Conservation (phyloP, 1,140 invertebrate species). For the Ectropis grisescens region DNA sequence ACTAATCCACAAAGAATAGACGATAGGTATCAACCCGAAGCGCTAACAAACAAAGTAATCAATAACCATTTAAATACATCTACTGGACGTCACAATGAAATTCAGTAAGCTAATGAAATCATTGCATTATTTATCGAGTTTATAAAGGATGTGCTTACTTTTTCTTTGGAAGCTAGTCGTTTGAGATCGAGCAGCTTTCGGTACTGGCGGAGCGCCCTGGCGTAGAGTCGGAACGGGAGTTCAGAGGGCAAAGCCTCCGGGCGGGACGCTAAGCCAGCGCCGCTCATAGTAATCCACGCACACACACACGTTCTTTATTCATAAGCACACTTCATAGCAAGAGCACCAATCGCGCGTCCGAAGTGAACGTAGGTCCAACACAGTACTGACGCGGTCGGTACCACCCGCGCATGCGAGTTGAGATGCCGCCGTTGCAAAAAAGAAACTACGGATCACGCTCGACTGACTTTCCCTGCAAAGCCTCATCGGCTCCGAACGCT, state of each 20-base stretch:
- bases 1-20: too few species aligned
- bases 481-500: conserved; percentile 18
- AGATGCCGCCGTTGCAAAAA: conserved; percentile 47
- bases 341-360: conserved; percentile 57
- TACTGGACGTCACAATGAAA: too few species aligned
- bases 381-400: conserved; percentile 35
- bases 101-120: too few species aligned
- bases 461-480: conserved; percentile 52
- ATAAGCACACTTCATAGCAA: conserved; percentile 35
- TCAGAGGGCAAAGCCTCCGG: conserved; percentile 57
- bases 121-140: too few species aligned
- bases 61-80: too few species aligned
- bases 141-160: conserved; percentile 48
- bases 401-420: conserved; percentile 51
- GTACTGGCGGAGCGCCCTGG: conserved; percentile 73
- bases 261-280: conserved; percentile 45
- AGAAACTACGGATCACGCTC: conserved; percentile 45
- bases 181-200: conserved; percentile 70
- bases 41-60: too few species aligned
- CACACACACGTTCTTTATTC: conserved; percentile 37
- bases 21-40: too few species aligned
- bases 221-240: conserved; percentile 71
- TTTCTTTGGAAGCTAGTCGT: conserved; percentile 54
- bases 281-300: conserved; percentile 40
- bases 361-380: conserved; percentile 57